Evolutionary conservation across 2,888 invertebrate genomes (phyloP), one percentile per base, ranked within the genome.

Genomic region (Torymus auratus): DNA sequence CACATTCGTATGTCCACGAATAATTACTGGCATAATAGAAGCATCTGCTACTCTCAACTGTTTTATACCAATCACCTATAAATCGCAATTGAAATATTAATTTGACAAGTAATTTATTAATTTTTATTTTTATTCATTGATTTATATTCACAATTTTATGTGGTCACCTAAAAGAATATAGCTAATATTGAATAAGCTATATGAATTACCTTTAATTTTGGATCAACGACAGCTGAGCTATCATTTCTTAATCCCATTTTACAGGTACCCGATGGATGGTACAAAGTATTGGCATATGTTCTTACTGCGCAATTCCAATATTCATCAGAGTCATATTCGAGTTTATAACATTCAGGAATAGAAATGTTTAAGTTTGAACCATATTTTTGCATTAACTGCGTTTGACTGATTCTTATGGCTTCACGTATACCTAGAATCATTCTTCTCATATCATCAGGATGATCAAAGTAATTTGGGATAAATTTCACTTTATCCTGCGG

Each of bases 1-100:
- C 0, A 94, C 95, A 88, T 94, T 93, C 0, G 94, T 94, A 86
- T 95, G 95, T 2, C 94, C 94, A 0, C 94, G 93, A 28, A 94
- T 91, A 2, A 94, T 93, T 5, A 92, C 90, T 0, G 95, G 95
- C 84, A 94, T 94, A 53, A 96, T 91, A 84, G 95, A 94, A 5
- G 94, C 93, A 88, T 95, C 95, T 0, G 92, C 94, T 0, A 95
- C 94, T 13, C 95, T 92, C 60, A 95, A 88, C 2, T 91, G 91
- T 7, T 92, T 87, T 0, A 95, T 89, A 0, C 94, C 94, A 84
- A 20, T 20, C 20, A 20, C 20, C 20, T 20, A 20, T 1, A 20
- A 20, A 20, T 20, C 20, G 20, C 2, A 20, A 20, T 20, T 20
- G 20, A 20, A 20, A 20, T 20, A 20, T 20, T 20, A 20, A 20